Percentiles rank a stretch among this genome's conserved stretches.
phyloP scores from a whole-genome alignment of 92 coral and sea anemone species.

The Galaxea fascicularis region DNA sequence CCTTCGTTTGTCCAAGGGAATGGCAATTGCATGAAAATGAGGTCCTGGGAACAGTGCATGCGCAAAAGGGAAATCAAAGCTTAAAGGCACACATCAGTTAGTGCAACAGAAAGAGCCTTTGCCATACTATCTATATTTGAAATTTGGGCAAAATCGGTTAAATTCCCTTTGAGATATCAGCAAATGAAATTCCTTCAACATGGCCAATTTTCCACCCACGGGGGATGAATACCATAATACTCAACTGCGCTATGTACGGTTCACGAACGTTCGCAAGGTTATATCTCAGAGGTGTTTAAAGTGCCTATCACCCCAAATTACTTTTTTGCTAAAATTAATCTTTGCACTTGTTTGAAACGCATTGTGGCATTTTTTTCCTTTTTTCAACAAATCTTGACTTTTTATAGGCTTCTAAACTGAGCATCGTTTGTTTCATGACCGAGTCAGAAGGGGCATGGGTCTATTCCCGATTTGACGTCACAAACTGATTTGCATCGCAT shows the following conservation, averaged over 20 bases:
- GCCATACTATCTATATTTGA: background rate
- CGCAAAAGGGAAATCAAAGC: background rate
- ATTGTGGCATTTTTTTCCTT: too few relatives aligned
- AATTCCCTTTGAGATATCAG: background rate
- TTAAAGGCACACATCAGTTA: background rate
- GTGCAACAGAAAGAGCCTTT: background rate
- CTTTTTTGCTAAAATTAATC: too few relatives aligned
- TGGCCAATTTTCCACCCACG: background rate
- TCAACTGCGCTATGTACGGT: background rate
- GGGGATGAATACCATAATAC: background rate
- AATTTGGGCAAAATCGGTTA: background rate
- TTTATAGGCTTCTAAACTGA: too few relatives aligned
- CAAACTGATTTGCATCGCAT: too few relatives aligned
- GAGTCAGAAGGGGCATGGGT: too few relatives aligned
- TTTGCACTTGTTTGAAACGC: too few relatives aligned
- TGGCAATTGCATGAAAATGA: too few relatives aligned
- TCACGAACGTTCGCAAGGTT: background rate
- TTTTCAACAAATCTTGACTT: too few relatives aligned
- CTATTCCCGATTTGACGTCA: too few relatives aligned
- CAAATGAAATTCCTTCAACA: background rate
- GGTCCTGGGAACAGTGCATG: background rate
- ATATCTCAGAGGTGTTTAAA: background rate
- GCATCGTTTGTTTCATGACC: too few relatives aligned
- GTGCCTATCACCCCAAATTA: too few relatives aligned
- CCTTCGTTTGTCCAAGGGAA: too few relatives aligned